Base-by-base conservation (phyloP, 2,113 vertebrate species). In the Orycteropus afer region DNA sequence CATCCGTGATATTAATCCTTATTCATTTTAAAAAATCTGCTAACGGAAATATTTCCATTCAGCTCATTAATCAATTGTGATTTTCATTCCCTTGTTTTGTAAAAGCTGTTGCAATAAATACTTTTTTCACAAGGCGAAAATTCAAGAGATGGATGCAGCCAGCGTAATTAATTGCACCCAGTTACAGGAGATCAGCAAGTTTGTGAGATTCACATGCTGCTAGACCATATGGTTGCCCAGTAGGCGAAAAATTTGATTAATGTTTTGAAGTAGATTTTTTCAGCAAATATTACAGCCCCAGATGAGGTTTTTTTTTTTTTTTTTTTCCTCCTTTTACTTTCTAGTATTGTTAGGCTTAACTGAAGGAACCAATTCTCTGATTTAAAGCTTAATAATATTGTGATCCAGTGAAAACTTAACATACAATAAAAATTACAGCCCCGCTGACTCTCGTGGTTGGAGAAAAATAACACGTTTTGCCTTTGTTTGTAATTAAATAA, bases 221-320 rank as follows among this genome's bases (percentile, higher is more conserved):
- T 99, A 98, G 98, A 98, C 99, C 99, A 99, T 99, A 99, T 99
- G 99, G 99, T 98, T 99, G 99, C 99, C 99, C 99, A 99, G 99
- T 99, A 99, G 99, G 99, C 99, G 99, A 99, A 99, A 99, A 99
- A 99, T 99, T 99, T 99, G 99, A 99, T 99, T 99, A 99, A 99
- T 99, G 99, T 99, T 99, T 99, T 99, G 98, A 99, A 99, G 99
- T 98, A 98, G 98, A 97, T 98, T 99, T 99, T 99, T 99, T 97
- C 98, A 98, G 98, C 99, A 99, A 99, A 99, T 99, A 99, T 99
- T 99, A 99, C 98, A 99, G 99, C 98, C 99, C 99, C 98, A 99
- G 98, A 98, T 98, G 98, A 98, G 98, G 18, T 25, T 5, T 53
- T 47, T 90, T 76, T 15, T 69, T 98, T 97, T 90, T 47, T 98